A percentile compares a stretch with the other conserved stretches of the same genome.
phyloP scores from a whole-genome alignment of 2,888 invertebrate genomes.

The Alviniconcha strummeri region DNA sequence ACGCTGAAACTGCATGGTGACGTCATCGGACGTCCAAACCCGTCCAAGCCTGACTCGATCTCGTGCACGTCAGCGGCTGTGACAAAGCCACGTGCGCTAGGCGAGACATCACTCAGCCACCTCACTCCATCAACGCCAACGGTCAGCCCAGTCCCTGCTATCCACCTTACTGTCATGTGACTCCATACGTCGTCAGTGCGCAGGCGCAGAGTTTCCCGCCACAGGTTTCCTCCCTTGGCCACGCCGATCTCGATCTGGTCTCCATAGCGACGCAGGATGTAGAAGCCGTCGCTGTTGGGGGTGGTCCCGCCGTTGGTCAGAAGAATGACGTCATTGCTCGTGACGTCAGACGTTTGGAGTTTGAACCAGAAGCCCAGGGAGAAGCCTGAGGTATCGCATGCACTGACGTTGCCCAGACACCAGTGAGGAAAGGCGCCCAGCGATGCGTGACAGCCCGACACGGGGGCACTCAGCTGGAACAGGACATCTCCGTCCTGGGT shows the following conservation, averaged over 20 bases:
- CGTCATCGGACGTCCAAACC: constrained; percentile 43
- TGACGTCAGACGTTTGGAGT: constrained; percentile 41
- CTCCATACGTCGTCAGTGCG: constrained; percentile 45
- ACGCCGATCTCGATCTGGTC: constrained; percentile 67
- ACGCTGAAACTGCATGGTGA: constrained; percentile 44
- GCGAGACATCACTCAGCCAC: constrained; percentile 23
- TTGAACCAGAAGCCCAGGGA: constrained; percentile 58
- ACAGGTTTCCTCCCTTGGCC: constrained; percentile 46
- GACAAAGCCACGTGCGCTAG: constrained; percentile 37
- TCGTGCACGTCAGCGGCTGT: constrained; percentile 22
- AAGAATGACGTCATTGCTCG: constrained; percentile 49
- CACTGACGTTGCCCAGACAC: constrained; percentile 67
- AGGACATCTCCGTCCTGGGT: constrained; percentile 41
- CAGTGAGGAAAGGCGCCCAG: constrained; percentile 64
- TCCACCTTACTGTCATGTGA: constrained; percentile 54
- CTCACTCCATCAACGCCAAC: constrained; percentile 60
- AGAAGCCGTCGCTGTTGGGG: constrained; percentile 63
- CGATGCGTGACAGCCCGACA: constrained; percentile 50
- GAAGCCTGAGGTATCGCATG: constrained; percentile 60
- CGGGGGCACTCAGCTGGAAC: constrained; percentile 38
- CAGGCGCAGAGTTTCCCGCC: constrained; percentile 57
- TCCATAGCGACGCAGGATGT: constrained; percentile 59
- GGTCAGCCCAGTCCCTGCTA: constrained; percentile 42
- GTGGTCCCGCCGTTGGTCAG: constrained; percentile 66
- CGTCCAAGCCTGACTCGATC: constrained; percentile 47